Conservation (phyloP, 2,888 invertebrate species). For the Agrotis puta region DNA sequence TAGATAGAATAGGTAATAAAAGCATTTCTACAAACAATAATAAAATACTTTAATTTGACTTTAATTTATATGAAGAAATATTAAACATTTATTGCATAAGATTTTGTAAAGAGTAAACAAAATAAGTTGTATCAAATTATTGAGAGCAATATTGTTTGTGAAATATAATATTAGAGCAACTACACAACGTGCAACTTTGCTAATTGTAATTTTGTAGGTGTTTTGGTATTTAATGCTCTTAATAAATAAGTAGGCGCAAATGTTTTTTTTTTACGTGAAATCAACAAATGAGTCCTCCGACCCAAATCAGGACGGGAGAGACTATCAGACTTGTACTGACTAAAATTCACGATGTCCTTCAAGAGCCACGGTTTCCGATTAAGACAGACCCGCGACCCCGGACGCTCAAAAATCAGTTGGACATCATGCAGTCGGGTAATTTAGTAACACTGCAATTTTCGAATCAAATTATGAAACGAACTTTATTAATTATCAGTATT, state of each 20-base stretch:
- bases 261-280: too few relatives aligned
- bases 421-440: too few relatives aligned
- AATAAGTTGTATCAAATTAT: background rate
- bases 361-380: too few relatives aligned
- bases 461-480: too few relatives aligned
- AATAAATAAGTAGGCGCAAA: background rate
- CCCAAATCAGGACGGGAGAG: too few relatives aligned
- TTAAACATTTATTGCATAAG: conserved; percentile 40
- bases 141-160: background rate
- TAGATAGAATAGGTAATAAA: background rate
- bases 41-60: conserved; percentile 1
- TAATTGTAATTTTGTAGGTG: conserved; percentile 8
- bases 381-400: too few relatives aligned
- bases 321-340: too few relatives aligned
- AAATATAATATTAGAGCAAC: conserved; percentile 7
- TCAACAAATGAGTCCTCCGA: too few relatives aligned
- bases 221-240: background rate
- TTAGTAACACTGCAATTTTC: too few relatives aligned
- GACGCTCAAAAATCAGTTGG: too few relatives aligned
- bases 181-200: conserved; percentile 3
- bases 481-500: too few relatives aligned
- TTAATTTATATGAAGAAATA: conserved; percentile 26
- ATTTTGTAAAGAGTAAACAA: conserved; percentile 19
- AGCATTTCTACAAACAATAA: conserved; percentile 13
- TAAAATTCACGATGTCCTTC: too few relatives aligned